Percentiles rank a stretch among this genome's conserved stretches.
phyloP scores from a whole-genome alignment of 2,113 vertebrate species.

The Callipepla californica region DNA sequence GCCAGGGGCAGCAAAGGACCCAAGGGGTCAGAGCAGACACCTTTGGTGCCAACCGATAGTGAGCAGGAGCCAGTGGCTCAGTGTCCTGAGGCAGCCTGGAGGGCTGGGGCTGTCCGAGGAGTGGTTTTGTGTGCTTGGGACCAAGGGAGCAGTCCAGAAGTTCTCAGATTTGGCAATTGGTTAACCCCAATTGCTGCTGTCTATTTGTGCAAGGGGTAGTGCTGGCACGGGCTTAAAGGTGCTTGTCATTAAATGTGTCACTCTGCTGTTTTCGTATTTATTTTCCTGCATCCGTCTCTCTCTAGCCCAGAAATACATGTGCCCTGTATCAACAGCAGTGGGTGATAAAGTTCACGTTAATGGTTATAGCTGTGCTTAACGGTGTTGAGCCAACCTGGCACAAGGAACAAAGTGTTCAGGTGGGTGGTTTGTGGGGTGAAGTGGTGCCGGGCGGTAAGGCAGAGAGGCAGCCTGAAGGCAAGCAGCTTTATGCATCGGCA shows the following conservation, averaged over 20 bases:
- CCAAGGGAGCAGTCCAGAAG: neutral
- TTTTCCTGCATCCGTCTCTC: neutral
- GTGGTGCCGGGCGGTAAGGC: neutral
- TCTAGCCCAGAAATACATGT: neutral
- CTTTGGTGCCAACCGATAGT: neutral
- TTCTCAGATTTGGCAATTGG: neutral
- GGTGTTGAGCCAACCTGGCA: neutral
- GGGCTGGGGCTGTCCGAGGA: too few relatives aligned
- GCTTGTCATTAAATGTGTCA: neutral
- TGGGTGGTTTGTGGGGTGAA: neutral
- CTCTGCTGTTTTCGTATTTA: neutral
- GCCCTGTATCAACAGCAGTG: neutral
- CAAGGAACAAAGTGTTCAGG: slow-evolving; percentile 33
- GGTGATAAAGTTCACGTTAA: neutral
- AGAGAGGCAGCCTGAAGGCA: fast-evolving
- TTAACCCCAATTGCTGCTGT: neutral
- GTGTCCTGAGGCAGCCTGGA: neutral
- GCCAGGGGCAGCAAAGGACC: neutral
- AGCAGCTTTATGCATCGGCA: neutral
- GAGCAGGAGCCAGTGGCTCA: neutral
- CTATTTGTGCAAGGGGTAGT: neutral
- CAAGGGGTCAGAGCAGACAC: neutral
- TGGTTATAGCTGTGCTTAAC: slow-evolving; percentile 1
- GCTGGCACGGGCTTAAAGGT: neutral
- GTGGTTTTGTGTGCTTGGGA: fast-evolving